Evolutionary conservation across 2,888 invertebrate genomes (phyloP).

Genomic region (Drosophila picticornis): DNA sequence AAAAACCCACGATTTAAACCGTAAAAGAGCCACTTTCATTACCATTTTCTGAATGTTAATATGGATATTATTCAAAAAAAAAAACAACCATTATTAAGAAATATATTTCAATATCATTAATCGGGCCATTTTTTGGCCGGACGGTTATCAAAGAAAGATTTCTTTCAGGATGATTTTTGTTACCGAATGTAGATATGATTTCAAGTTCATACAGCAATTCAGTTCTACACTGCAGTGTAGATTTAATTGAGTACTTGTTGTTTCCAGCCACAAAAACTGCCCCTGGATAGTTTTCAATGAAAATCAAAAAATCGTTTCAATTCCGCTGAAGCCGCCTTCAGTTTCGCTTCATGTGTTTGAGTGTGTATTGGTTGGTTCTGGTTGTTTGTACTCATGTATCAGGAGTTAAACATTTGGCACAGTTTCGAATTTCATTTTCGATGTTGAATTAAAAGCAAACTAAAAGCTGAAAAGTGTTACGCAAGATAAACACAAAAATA

Average conservation of each 20-base stretch:
- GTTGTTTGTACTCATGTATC: background rate
- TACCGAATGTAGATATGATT: background rate
- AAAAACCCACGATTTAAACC: background rate
- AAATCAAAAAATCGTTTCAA: conserved; percentile 59
- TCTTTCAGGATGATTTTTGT: background rate
- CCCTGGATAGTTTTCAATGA: conserved; percentile 46
- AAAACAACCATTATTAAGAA: too few relatives aligned
- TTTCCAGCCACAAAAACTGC: background rate
- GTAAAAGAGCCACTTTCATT: background rate
- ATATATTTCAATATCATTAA: too few relatives aligned
- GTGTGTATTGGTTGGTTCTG: background rate
- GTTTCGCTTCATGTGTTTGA: conserved; percentile 5
- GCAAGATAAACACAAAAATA: conserved; percentile 10
- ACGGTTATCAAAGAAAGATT: background rate
- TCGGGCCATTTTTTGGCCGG: background rate
- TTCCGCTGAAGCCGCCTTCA: conserved; percentile 33
- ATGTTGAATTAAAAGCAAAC: conserved; percentile 62
- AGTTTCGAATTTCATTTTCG: conserved; percentile 69
- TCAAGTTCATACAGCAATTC: background rate
- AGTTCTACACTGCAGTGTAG: conserved; percentile 13
- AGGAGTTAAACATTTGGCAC: conserved; percentile 44
- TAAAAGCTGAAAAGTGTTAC: conserved; percentile 33
- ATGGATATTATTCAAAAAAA: too few relatives aligned
- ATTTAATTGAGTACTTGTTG: conserved; percentile 36
- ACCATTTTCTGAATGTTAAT: background rate